Evolutionary conservation across 2,888 invertebrate genomes (phyloP).

Genomic region (Clepsis dumicolana): DNA sequence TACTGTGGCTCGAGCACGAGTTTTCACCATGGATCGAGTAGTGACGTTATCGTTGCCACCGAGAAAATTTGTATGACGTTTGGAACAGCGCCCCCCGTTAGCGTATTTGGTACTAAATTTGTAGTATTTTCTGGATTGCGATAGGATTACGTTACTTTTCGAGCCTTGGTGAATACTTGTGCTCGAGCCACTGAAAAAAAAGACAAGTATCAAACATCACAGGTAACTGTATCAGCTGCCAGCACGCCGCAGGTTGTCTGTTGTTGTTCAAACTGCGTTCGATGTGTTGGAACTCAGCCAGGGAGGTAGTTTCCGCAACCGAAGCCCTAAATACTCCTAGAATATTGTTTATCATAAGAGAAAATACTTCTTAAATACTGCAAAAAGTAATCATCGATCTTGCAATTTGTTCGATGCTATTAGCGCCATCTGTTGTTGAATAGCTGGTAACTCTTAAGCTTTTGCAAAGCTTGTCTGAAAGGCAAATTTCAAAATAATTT

Average conservation of each 20-base stretch:
- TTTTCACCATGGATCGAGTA: no score
- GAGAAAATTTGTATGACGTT: no score
- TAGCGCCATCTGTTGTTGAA: conserved; percentile 49
- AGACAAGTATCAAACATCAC: background rate
- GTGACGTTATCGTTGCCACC: no score
- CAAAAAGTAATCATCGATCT: background rate
- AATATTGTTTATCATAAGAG: background rate
- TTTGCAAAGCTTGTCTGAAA: background rate
- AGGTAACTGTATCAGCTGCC: background rate
- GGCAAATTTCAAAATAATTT: background rate
- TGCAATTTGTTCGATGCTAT: background rate
- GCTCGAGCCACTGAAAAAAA: no score
- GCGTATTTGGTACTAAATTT: no score
- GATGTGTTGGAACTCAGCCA: conserved; percentile 11
- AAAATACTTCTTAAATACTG: background rate
- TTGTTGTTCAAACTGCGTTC: background rate
- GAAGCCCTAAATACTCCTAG: background rate
- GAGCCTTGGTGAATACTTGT: no score
- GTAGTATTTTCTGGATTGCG: no score
- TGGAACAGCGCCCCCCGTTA: no score
- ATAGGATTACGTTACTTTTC: no score
- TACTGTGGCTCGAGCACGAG: no score
- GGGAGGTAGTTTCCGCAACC: conserved; percentile 3
- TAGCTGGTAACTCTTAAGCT: conserved; percentile 29
- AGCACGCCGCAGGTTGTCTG: conserved; percentile 11